A percentile compares a stretch with the other conserved stretches of the same genome.
These are phyloP conservation scores for Lycocerus yunnanus DNA, from an alignment of 2,888 invertebrate species.

Conservation along the genomic window DNA sequence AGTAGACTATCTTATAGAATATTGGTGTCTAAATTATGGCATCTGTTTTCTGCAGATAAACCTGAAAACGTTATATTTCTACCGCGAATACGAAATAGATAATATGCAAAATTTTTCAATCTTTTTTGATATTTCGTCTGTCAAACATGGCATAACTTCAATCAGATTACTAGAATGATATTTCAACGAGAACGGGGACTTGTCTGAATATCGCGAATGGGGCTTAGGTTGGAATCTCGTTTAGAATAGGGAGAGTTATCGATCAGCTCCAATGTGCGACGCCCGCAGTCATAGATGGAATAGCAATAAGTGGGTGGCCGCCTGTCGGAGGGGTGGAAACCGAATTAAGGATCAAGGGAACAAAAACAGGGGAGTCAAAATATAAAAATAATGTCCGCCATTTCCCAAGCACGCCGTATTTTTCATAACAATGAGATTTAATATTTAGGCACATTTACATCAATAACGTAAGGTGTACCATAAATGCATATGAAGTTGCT, in stretches of 20 bases:
- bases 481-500: neutral
- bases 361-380: slow-evolving; percentile 53
- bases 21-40: slow-evolving; percentile 23
- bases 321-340: slow-evolving; percentile 47
- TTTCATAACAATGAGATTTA: slow-evolving; percentile 30
- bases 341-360: slow-evolving; percentile 54
- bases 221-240: slow-evolving; percentile 49
- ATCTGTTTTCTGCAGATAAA: slow-evolving; percentile 18
- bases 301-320: slow-evolving; percentile 54
- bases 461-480: neutral
- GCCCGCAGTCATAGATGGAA: slow-evolving; percentile 54
- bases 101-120: slow-evolving; percentile 31
- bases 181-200: slow-evolving; percentile 38
- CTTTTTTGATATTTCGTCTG: slow-evolving; percentile 32
- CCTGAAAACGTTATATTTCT: slow-evolving; percentile 26
- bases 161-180: slow-evolving; percentile 44
- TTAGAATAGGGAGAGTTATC: slow-evolving; percentile 49
- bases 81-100: slow-evolving; percentile 27
- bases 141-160: slow-evolving; percentile 37
- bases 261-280: slow-evolving; percentile 50
- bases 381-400: slow-evolving; percentile 50
- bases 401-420: slow-evolving; percentile 28
- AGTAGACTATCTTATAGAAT: slow-evolving; percentile 16
- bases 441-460: slow-evolving; percentile 23
- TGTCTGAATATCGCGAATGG: slow-evolving; percentile 39